Evolutionary conservation across 2,797 vertebrate species (phyloP), one percentile per base, ranked within the genome.

Genomic region (Sebastes iracundus): DNA sequence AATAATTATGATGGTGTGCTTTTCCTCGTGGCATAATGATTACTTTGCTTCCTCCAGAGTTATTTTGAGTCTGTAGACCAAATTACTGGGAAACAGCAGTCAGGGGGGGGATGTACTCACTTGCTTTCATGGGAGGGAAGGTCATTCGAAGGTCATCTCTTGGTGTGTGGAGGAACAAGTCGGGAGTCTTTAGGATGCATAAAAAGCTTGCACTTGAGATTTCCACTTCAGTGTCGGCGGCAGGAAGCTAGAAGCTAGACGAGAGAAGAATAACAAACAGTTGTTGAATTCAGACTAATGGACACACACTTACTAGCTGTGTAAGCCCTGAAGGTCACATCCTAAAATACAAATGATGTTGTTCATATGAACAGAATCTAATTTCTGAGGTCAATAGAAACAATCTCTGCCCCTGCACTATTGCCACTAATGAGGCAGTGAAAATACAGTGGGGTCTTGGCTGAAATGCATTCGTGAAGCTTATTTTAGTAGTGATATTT

Each of bases 51-150:
- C 62, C 56, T 73, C 3, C 3, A 12, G 7, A 77, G 28, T 62
- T 58, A 38, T 60, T 35, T 25, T 18, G 13, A 38, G 63, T 58
- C 33, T 3, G 13, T 30, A 25, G 18, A 42, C n/a, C 18, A 3
- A 62, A 32, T 13, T 35, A 23, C 14, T 52, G n/a, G 14, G n/a
- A 67, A 64, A 61, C 22, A 56, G 10, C 28, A 42, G 33, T 65
- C 22, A 70, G 33, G 72, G 46, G 33, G 68, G 65, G 18, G 35
- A 27, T 72, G 65, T 66, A 87, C 80, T 89, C 70, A 91, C 79
- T 49, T 62, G 46, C 11, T 72, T 83, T 63, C 56, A 70, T 23
- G 65, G 79, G 58, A 82, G 65, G 79, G 55, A 82, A 63, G 8
- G 61, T 80, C 49, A 55, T 27, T 6, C 2, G 53, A 33, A 80